A percentile compares a stretch with the other conserved stretches of the same genome.
These are phyloP conservation scores for Beroe forskalii DNA, from an alignment of 37 sponge, comb jelly and placozoan species.

Conservation along the genomic window DNA sequence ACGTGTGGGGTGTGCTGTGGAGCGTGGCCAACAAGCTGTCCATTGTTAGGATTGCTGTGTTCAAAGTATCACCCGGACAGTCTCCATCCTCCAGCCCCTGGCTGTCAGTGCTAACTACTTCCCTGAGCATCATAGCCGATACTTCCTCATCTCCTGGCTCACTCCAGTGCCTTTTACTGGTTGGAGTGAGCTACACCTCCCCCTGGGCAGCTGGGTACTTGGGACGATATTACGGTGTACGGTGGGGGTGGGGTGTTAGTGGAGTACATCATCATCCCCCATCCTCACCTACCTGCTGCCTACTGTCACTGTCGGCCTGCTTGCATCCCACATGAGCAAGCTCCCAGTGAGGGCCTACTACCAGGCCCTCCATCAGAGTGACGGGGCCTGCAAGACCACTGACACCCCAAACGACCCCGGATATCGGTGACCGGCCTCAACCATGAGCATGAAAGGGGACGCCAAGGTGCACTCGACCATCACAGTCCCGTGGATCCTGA, in stretches of 20 bases:
- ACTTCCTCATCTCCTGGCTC: too few relatives aligned
- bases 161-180: too few relatives aligned
- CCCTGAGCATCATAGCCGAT: too few relatives aligned
- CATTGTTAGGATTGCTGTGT: constrained; percentile 30
- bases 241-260: not conserved
- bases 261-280: constrained; percentile 29
- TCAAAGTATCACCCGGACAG: constrained; percentile 6
- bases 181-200: too few relatives aligned
- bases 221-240: not conserved
- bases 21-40: constrained; percentile 45
- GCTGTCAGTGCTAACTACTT: not conserved
- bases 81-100: constrained; percentile 42
- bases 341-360: not conserved
- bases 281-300: constrained; percentile 49
- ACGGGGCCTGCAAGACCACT: not conserved
- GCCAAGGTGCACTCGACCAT: constrained; percentile 41
- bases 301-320: not conserved
- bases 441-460: constrained; percentile 38
- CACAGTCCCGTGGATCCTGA: constrained; percentile 12
- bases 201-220: too few relatives aligned
- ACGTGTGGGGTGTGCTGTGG: constrained; percentile 38
- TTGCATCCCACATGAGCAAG: not conserved
- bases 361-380: not conserved
- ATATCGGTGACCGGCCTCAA: constrained; percentile 28
- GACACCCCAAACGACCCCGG: not conserved